Evolutionary conservation across 2,888 invertebrate species (phyloP).

Genomic region (Pemphredon lugubris): DNA sequence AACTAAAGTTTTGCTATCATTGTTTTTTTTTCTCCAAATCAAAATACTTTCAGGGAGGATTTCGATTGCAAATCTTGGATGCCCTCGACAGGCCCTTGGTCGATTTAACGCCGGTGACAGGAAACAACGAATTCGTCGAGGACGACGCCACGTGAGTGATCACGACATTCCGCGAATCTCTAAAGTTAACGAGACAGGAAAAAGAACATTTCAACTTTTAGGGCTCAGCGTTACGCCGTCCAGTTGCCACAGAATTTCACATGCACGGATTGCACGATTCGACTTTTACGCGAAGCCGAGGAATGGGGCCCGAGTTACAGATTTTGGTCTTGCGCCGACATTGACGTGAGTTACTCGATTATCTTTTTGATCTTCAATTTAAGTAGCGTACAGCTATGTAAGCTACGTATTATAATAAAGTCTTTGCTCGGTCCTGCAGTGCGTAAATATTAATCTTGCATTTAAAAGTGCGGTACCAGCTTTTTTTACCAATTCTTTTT

Average conservation of each 20-base stretch:
- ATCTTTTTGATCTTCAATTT: not conserved
- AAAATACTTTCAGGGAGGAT: slow-evolving; percentile 91
- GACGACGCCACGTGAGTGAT: slow-evolving; percentile 92
- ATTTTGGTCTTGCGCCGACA: slow-evolving; percentile 98
- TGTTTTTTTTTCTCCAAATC: no score
- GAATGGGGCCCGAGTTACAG: slow-evolving; percentile 94
- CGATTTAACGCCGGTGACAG: slow-evolving; percentile 91
- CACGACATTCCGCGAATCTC: not conserved
- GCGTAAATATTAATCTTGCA: no score
- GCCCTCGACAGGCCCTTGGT: slow-evolving; percentile 91
- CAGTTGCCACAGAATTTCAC: slow-evolving; percentile 91
- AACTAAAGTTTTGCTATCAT: no score
- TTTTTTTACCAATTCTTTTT: no score
- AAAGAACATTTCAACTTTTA: slow-evolving; percentile 76
- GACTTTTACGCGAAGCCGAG: slow-evolving; percentile 93
- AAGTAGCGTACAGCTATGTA: no score
- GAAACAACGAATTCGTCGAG: slow-evolving; percentile 90
- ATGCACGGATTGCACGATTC: slow-evolving; percentile 94
- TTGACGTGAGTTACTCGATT: slow-evolving; percentile 85
- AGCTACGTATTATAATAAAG: no score
- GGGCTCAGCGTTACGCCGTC: slow-evolving; percentile 91
- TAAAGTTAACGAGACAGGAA: not conserved
- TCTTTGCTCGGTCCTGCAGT: no score
- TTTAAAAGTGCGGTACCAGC: no score
- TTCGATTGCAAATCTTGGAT: slow-evolving; percentile 93